These are phyloP conservation scores for Esox masquinongy DNA, from an alignment of 2,797 vertebrate species.

Conservation along the genomic window DNA sequence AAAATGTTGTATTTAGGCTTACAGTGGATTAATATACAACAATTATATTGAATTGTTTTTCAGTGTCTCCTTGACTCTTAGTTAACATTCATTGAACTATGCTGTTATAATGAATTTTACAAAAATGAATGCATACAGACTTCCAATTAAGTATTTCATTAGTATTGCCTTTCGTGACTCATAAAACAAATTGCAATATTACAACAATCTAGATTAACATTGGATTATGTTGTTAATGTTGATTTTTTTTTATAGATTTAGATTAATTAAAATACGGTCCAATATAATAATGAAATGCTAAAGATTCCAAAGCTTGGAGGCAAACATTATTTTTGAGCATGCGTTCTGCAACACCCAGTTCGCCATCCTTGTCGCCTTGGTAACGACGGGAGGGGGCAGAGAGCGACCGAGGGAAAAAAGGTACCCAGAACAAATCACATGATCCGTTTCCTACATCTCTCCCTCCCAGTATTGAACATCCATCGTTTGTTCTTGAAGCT, in stretches of 20 bases:
- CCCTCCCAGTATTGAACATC: conserved; percentile 31
- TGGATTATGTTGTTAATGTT: not conserved
- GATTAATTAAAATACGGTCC: not conserved
- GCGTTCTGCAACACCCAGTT: conserved; percentile 76
- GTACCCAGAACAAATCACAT: conserved; percentile 63
- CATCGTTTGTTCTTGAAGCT: conserved; percentile 18
- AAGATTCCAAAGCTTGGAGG: conserved; percentile 20
- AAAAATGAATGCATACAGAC: not conserved
- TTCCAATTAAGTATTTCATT: not conserved
- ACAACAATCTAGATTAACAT: not conserved
- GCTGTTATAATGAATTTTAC: not conserved
- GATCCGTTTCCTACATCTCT: conserved; percentile 47
- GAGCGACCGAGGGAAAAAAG: conserved; percentile 53
- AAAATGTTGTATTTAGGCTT: not conserved
- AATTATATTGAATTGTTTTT: not conserved
- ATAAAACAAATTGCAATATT: not conserved
- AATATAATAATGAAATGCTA: not conserved
- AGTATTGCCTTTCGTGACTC: not conserved
- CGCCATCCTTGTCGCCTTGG: conserved; percentile 75
- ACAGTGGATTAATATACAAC: not conserved
- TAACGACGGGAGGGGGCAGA: conserved; percentile 54
- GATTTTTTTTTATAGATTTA: not conserved
- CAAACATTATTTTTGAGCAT: conserved; percentile 57
- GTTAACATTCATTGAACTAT: not conserved
- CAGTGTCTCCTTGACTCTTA: no score